Evolutionary conservation across 2,888 invertebrate species (phyloP).

Genomic region (Oscheius sp.): DNA sequence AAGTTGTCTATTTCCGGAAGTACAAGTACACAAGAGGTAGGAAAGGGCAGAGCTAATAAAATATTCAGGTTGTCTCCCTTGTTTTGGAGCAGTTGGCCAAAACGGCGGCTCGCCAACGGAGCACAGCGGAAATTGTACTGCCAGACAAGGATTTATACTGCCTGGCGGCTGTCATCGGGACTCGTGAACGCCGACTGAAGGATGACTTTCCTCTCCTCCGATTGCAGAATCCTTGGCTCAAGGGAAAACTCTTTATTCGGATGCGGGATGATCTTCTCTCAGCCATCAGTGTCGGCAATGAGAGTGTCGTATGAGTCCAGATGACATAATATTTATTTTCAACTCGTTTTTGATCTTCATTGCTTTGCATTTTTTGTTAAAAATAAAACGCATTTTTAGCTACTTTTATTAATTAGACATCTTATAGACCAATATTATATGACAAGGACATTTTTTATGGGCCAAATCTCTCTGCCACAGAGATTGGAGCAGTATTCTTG

Average conservation of each 20-base stretch:
- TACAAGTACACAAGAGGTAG: slow-evolving; percentile 87
- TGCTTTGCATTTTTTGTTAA: not conserved
- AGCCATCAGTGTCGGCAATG: slow-evolving; percentile 72
- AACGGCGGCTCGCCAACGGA: slow-evolving; percentile 74
- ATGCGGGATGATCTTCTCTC: slow-evolving; percentile 80
- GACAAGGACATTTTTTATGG: slow-evolving; percentile 5
- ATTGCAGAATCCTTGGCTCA: slow-evolving; percentile 82
- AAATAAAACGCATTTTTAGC: slow-evolving; percentile 9
- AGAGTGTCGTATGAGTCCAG: slow-evolving; percentile 71
- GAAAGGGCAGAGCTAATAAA: not conserved
- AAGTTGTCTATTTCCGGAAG: slow-evolving; percentile 90
- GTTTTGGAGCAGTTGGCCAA: slow-evolving; percentile 94
- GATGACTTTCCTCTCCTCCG: slow-evolving; percentile 93
- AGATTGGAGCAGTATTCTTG: not conserved
- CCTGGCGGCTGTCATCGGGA: slow-evolving; percentile 92
- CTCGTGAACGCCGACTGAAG: slow-evolving; percentile 86
- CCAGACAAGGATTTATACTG: slow-evolving; percentile 85
- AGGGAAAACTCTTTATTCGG: slow-evolving; percentile 89
- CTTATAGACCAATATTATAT: slow-evolving; percentile 26
- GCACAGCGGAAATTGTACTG: slow-evolving; percentile 33
- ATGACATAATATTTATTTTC: slow-evolving; percentile 10
- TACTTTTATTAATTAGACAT: slow-evolving; percentile 26
- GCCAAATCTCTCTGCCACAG: slow-evolving; percentile 6
- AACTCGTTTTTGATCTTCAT: slow-evolving; percentile 5
- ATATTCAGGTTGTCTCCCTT: slow-evolving; percentile 80